Conservation (phyloP, 1,140 invertebrate genomes). For the Atta texana region DNA sequence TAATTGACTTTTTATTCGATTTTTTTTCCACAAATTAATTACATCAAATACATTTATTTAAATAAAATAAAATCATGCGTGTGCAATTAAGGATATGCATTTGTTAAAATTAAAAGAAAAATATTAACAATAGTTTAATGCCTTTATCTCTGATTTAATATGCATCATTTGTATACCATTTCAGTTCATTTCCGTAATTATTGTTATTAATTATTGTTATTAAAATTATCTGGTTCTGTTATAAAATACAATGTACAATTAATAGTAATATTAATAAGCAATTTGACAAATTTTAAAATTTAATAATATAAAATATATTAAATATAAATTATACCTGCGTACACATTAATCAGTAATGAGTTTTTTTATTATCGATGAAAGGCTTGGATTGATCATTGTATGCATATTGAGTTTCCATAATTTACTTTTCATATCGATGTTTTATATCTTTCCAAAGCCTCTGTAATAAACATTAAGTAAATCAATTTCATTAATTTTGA, state of each 20-base stretch:
- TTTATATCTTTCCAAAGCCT: slow-evolving; percentile 72
- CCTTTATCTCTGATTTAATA: neutral
- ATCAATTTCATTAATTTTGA: slow-evolving; percentile 13
- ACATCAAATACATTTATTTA: neutral
- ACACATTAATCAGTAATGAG: neutral
- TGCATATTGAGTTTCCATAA: neutral
- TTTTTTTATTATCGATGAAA: neutral
- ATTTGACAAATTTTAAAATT: neutral
- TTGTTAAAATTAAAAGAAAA: neutral
- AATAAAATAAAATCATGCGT: neutral
- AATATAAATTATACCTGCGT: neutral
- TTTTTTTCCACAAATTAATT: neutral
- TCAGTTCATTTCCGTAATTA: neutral
- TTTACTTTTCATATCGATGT: slow-evolving; percentile 46
- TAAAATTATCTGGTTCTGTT: neutral
- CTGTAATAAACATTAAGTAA: slow-evolving; percentile 39
- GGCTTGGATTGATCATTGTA: neutral
- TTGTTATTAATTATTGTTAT: neutral
- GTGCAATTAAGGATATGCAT: neutral
- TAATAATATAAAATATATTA: slow-evolving; percentile 3
- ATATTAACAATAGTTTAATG: neutral
- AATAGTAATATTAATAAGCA: neutral
- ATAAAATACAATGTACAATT: neutral
- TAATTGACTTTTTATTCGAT: neutral
- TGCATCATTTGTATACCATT: neutral